Evolutionary conservation across 1,140 invertebrate species (phyloP), one percentile per base, ranked within the genome.

Genomic region (Drosophila azteca): DNA sequence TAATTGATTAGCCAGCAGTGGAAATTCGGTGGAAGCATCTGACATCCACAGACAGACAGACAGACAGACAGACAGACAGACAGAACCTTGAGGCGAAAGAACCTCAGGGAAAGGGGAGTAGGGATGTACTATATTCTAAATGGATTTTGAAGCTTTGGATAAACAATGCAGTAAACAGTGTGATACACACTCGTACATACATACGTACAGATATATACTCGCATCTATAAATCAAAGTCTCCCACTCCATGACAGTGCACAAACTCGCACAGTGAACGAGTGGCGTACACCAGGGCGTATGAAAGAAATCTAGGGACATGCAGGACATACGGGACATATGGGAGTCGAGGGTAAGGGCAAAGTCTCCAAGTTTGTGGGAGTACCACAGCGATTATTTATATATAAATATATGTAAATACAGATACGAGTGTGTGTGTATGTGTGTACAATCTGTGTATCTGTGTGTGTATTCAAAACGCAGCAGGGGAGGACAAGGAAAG

Each of bases 1-100:
- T 76, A 85, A 85, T 87, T 82, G 82, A 85, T 85, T 82, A 68
- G 78, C 62, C 57, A 43, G 51, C 26, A 70, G 60, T 50, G 61
- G 45, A 49, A 68, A 49, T 72, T 64, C 24, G 20, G 55, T 1
- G 26, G 31, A 2, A 11, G 31, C 8, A 3, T 3, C 31, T 35
- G 8, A 35, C 31, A 35, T 29, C 45, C 20, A 20, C 6, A 29
- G n/a, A n/a, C n/a, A n/a, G n/a, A n/a, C n/a, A n/a, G n/a, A n/a
- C n/a, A n/a, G n/a, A n/a, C n/a, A n/a, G n/a, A n/a, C n/a, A n/a
- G n/a, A n/a, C n/a, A n/a, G n/a, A n/a, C n/a, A n/a, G n/a, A 20
- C 6, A 29, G 9, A 13, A 13, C 8, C 45, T 8, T 6, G 9
- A 20, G 46, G 22, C 22, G 6, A 7, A 31, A 20, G 17, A 20